Evolutionary conservation across 2,113 vertebrate genomes (phyloP).

Genomic region (Perognathus longimembris): DNA sequence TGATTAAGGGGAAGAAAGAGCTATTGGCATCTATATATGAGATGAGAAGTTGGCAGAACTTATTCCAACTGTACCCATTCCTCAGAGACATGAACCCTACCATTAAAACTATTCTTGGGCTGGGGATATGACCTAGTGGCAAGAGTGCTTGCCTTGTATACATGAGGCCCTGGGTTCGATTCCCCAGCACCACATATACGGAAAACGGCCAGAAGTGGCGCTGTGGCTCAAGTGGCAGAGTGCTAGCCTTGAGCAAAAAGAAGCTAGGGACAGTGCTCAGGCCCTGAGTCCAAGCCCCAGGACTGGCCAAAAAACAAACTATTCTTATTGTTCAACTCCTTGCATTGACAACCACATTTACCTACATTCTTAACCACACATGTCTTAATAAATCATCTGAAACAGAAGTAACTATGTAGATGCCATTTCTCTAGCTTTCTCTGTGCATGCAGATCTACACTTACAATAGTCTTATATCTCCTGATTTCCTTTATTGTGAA

Average conservation of each 20-base stretch:
- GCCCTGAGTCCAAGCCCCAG: too few species aligned
- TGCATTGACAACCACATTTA: not conserved
- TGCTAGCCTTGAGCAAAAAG: too few species aligned
- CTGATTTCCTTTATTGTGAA: constrained; percentile 7
- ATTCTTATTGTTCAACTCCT: not conserved
- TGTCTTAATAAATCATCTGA: not conserved
- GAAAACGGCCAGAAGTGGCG: too few species aligned
- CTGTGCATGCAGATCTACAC: not conserved
- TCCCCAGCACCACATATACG: too few species aligned
- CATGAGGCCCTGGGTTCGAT: too few species aligned
- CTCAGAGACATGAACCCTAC: not conserved
- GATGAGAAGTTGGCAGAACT: too few species aligned
- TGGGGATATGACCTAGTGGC: too few species aligned
- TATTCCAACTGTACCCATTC: too few species aligned
- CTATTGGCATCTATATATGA: not conserved
- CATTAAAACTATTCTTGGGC: not conserved
- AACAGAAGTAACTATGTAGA: constrained; percentile 17
- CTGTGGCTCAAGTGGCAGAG: too few species aligned
- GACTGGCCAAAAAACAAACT: too few species aligned
- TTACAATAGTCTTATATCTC: not conserved
- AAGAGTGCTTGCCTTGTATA: too few species aligned
- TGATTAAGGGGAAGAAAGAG: constrained; percentile 5
- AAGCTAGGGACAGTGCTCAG: too few species aligned
- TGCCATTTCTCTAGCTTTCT: not conserved
- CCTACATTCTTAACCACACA: not conserved